Base-by-base conservation (phyloP, 2,888 invertebrate genomes). In the Platycheirus rosarum region DNA sequence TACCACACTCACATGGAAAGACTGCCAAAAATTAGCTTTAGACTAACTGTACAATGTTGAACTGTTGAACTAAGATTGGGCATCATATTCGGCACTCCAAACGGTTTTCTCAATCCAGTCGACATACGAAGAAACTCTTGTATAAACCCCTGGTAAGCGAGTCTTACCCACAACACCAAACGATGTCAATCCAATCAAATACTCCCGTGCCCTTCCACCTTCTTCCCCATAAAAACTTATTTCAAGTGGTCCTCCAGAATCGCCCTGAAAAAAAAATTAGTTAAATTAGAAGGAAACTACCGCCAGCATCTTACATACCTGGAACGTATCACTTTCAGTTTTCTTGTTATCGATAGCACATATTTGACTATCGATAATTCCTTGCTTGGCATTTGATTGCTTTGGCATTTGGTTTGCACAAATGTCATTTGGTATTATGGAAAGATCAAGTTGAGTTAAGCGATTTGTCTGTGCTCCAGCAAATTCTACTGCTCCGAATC, bases 401-500 rank as follows among this genome's bases (percentile, higher is more conserved):
- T 74, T 26, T 0, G 89, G 88, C 63, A 90, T 57, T 32, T 86
- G 84, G 0, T 46, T 14, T 40, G 87, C 85, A 71, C 91, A 91
- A 11, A 87, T 87, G 1, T 84, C 85, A 35, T 90, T 90, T 2
- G 87, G 71, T 11, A 90, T 84, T 1, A 90, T 85, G 1, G 88
- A 88, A 73, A 89, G 84, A 78, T 88, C 88, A 2, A 89, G 82
- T 57, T 89, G 86, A 1, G 89, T 89, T 20, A 90, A 85, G 0
- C 88, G 87, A 84, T 90, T 87, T 0, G 90, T 88, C 51, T 86
- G 86, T 18, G 85, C 82, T 60, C 87, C 88, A 48, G 86, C 91
- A 78, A 91, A 92, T 78, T 90, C 88, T 0, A 91, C 91, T 71
- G 91, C 91, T 0, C 94, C 94, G 91, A 93, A 94, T 60, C 94